A percentile compares a stretch with the other conserved stretches of the same genome.
Conservation (phyloP, 2,113 vertebrate genomes). For the Sminthopsis crassicaudata region DNA sequence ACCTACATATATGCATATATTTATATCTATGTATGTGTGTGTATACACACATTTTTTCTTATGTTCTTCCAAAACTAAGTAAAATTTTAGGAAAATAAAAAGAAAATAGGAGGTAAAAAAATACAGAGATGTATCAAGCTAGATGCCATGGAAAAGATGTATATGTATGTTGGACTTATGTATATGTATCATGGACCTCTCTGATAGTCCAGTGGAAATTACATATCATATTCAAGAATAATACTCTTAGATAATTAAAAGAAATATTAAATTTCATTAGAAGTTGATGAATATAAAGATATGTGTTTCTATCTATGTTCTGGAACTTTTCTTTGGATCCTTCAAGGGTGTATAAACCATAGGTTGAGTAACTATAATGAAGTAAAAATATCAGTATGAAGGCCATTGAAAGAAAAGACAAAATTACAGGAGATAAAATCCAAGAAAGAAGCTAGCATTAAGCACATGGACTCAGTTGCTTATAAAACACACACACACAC, state of each 20-base stretch:
- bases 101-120: not conserved
- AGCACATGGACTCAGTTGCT: not conserved
- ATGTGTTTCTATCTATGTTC: not conserved
- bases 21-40: not conserved
- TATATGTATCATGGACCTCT: not conserved
- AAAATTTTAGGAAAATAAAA: not conserved
- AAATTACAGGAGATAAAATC: not conserved
- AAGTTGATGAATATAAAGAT: not conserved
- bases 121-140: not conserved
- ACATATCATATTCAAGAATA: not conserved
- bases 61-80: not conserved
- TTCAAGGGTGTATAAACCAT: not conserved
- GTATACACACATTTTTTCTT: not conserved
- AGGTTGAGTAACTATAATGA: not conserved
- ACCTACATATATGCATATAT: no score
- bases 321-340: not conserved
- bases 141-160: not conserved
- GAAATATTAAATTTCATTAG: not conserved
- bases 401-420: not conserved
- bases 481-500: not conserved
- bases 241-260: not conserved
- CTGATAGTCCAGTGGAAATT: not conserved
- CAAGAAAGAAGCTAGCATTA: not conserved
- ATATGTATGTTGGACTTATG: not conserved
- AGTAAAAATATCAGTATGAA: not conserved